Evolutionary conservation across 2,888 invertebrate species (phyloP).

Genomic region (Germaria angustata): DNA sequence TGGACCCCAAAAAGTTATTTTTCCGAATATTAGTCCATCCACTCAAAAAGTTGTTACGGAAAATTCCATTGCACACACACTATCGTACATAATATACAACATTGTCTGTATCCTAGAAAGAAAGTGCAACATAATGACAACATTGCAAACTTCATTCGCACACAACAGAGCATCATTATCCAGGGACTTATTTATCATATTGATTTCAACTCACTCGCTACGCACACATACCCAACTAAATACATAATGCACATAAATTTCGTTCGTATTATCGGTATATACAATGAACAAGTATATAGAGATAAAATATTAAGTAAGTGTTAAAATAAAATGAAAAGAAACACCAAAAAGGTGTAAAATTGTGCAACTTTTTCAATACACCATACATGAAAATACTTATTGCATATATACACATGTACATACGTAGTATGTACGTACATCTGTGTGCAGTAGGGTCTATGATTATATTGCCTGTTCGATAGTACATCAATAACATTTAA

Average conservation of each 20-base stretch:
- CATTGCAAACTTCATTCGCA: slow-evolving; percentile 49
- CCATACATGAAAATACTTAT: too few species aligned
- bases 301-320: not conserved
- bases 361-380: not conserved
- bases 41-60: too few species aligned
- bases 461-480: not conserved
- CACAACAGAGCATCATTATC: slow-evolving; percentile 58
- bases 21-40: too few species aligned
- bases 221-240: not conserved
- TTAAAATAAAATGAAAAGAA: too few species aligned
- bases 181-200: slow-evolving; percentile 62
- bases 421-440: too few species aligned
- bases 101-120: not conserved
- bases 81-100: not conserved
- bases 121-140: slow-evolving; percentile 39
- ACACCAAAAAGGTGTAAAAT: slow-evolving; percentile 36
- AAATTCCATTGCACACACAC: too few species aligned
- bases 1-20: too few species aligned
- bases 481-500: not conserved
- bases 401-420: too few species aligned
- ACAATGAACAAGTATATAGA: not conserved
- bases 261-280: slow-evolving; percentile 27
- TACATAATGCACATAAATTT: not conserved
- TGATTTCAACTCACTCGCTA: slow-evolving; percentile 58
- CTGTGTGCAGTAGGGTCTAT: too few species aligned